Percentiles rank a stretch among this genome's conserved stretches.
Conservation (phyloP, 1,140 invertebrate genomes). For the Macrosteles quadrilineatus region DNA sequence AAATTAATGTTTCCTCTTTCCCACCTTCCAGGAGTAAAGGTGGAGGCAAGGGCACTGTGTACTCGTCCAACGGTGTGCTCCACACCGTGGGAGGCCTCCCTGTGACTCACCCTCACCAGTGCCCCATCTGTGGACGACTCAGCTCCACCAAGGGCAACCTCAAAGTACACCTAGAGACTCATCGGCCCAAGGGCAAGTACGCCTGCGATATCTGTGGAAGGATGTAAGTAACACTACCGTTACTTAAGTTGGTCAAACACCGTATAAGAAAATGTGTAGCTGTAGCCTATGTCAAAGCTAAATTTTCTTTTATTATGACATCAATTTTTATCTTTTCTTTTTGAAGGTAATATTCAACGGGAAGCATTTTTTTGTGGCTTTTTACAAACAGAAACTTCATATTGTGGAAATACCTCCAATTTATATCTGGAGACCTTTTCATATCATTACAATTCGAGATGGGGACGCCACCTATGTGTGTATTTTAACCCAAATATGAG, state of each 20-base stretch:
- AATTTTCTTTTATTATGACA: too few relatives aligned
- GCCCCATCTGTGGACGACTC: conserved; percentile 62
- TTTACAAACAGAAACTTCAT: too few relatives aligned
- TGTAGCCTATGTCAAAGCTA: too few relatives aligned
- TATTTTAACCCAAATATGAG: too few relatives aligned
- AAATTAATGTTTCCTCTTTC: background rate
- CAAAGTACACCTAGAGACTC: conserved; percentile 65
- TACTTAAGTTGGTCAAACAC: background rate
- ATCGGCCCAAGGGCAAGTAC: conserved; percentile 62
- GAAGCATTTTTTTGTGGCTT: too few relatives aligned
- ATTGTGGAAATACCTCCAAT: too few relatives aligned
- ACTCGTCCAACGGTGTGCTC: conserved; percentile 49
- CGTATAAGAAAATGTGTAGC: background rate
- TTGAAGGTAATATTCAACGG: too few relatives aligned
- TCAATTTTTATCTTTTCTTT: too few relatives aligned
- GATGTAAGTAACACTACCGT: conserved; percentile 57
- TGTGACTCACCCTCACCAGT: conserved; percentile 49
- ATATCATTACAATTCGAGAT: too few relatives aligned
- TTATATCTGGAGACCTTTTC: too few relatives aligned
- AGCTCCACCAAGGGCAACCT: conserved; percentile 65
- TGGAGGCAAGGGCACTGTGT: conserved; percentile 42
- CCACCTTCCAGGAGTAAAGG: conserved; percentile 31
- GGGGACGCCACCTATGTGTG: too few relatives aligned
- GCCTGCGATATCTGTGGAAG: conserved; percentile 68
- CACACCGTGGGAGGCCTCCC: conserved; percentile 41